Conservation (phyloP, 2,113 vertebrate genomes). For the Daubentonia madagascariensis region DNA sequence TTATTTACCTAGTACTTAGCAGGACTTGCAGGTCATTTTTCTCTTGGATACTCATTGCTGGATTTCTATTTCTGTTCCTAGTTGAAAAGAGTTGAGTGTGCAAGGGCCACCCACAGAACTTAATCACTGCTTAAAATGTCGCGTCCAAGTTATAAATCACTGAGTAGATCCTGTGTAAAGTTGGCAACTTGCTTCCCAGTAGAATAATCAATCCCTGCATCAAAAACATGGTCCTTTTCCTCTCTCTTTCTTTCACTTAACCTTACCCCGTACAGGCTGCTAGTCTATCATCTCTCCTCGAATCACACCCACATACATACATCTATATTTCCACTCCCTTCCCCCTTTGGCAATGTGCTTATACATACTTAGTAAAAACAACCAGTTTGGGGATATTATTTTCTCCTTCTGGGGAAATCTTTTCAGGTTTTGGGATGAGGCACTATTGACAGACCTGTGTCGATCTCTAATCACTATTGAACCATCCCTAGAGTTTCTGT, state of each 20-base stretch:
- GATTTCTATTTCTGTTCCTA: background rate
- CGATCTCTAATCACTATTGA: background rate
- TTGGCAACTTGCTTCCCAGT: background rate
- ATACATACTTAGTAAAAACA: background rate
- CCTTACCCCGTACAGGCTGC: background rate
- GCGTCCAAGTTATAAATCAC: background rate
- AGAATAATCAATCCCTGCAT: rapidly evolving
- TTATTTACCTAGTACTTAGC: background rate
- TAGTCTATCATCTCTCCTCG: background rate
- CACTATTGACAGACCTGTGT: background rate
- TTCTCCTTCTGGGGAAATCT: background rate
- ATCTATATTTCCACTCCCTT: background rate
- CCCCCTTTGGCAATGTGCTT: background rate
- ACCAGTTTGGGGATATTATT: background rate
- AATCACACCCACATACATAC: too few relatives aligned
- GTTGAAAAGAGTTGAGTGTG: background rate
- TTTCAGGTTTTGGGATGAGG: background rate
- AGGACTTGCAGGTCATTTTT: background rate
- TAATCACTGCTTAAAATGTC: background rate
- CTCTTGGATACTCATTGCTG: background rate
- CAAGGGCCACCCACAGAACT: background rate
- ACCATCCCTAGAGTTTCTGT: background rate
- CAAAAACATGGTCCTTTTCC: too few relatives aligned
- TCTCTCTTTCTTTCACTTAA: background rate
- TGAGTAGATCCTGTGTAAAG: background rate